Evolutionary conservation across 2,113 vertebrate species (phyloP), one percentile per base, ranked within the genome.

Genomic region (Tursiops truncatus): DNA sequence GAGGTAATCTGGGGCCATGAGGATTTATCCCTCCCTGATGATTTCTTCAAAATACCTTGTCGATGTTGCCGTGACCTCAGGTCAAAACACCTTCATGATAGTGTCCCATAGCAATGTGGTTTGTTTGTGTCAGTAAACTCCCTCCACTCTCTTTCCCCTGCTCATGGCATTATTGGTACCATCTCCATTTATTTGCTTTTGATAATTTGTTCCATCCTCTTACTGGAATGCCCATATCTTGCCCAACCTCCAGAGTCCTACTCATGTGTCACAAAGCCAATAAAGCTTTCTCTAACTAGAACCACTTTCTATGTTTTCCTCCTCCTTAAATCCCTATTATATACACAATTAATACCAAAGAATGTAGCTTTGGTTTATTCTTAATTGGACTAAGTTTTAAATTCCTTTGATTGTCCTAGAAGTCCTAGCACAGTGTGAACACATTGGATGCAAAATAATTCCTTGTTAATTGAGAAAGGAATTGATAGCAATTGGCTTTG

Each of bases 361-460:
- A 31, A 87, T 26, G 8, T 20, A 90, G 41, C 31, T 31, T 44
- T 70, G 28, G 28, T 68, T 86, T 62, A 7, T 82, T 77, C 73
- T 96, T 68, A 73, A 89, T 74, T 81, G n/a, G 13, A 67, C 50
- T 83, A 89, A 93, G 33, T 83, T 94, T 89, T 88, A 83, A 31
- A 76, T 80, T 91, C 50, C 63, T 36, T 68, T 71, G 53, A 47
- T 74, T 91, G 36, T 8, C 31, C n/a, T 62, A 14, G 50, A 93
- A 21, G 79, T 79, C n/a, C 79, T 83, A 87, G 63, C 62, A 74
- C 28, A 90, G 31, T 87, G 12, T 58, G 63, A 96, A 62, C 31
- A 94, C 53, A 86, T 10, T 53, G 65, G 25, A 90, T 77, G 47
- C 47, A 77, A 47, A 79, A 71, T n/a, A 84, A 94, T 62, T 60